Percentiles rank a stretch among this genome's conserved stretches.
Evolutionary conservation across 2,113 vertebrate genomes (phyloP).

Genomic region (Cyprinodon tularosa): DNA sequence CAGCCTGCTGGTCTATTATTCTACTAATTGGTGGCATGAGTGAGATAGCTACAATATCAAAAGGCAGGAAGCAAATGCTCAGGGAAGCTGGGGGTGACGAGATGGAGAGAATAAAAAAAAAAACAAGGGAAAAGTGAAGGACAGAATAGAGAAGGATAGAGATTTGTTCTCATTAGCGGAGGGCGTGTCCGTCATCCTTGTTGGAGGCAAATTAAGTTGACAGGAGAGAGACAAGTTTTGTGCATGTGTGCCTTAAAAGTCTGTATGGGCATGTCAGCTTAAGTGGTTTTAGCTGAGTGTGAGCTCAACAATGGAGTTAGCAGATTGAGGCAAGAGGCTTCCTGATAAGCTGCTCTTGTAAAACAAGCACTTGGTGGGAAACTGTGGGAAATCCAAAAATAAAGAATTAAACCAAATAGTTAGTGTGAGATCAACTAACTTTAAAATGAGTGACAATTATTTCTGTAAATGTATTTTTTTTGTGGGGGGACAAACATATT

Average conservation of each 20-base stretch:
- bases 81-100: conserved; percentile 30
- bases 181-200: conserved; percentile 59
- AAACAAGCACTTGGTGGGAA: conserved; percentile 37
- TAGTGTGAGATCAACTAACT: not conserved
- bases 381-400: conserved; percentile 33
- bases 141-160: conserved; percentile 36
- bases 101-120: conserved; percentile 57
- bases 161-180: conserved; percentile 70
- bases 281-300: conserved; percentile 12
- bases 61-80: conserved; percentile 70
- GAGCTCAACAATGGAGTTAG: conserved; percentile 42
- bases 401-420: not conserved
- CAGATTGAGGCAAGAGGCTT: conserved; percentile 39
- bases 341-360: conserved; percentile 38
- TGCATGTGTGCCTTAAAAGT: conserved; percentile 25
- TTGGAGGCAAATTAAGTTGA: conserved; percentile 68
- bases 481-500: too few relatives aligned
- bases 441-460: too few relatives aligned
- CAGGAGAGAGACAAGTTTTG: conserved; percentile 60
- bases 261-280: conserved; percentile 31
- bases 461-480: too few relatives aligned
- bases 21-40: conserved; percentile 77
- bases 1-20: conserved; percentile 68
- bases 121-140: conserved; percentile 31
- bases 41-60: conserved; percentile 69